Evolutionary conservation across 2,113 vertebrate species (phyloP).

Genomic region (Hippocampus mohnikei): DNA sequence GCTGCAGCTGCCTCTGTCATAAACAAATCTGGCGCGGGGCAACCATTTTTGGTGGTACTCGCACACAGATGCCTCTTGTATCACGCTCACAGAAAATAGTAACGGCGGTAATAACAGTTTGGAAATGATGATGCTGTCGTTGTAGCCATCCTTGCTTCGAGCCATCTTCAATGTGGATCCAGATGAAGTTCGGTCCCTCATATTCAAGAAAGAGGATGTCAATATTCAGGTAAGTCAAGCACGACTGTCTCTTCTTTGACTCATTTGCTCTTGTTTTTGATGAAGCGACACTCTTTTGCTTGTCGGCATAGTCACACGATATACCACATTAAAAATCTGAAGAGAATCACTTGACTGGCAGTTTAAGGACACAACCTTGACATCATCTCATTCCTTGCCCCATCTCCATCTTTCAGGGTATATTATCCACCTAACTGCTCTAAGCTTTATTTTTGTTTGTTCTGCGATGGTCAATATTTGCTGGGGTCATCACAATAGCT

Average conservation of each 20-base stretch:
- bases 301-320: neutral
- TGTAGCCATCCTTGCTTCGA: slow-evolving; percentile 89
- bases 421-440: neutral
- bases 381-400: neutral
- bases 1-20: slow-evolving; percentile 27
- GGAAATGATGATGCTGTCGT: slow-evolving; percentile 5
- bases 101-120: slow-evolving; percentile 10
- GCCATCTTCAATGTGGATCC: slow-evolving; percentile 98
- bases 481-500: slow-evolving; percentile 48
- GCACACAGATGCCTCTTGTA: neutral
- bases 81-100: slow-evolving; percentile 15
- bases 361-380: slow-evolving; percentile 9
- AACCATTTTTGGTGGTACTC: slow-evolving; percentile 2
- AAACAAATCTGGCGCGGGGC: slow-evolving; percentile 25
- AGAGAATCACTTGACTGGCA: too few species aligned
- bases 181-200: slow-evolving; percentile 93
- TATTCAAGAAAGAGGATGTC: slow-evolving; percentile 99
- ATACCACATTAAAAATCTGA: neutral
- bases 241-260: neutral
- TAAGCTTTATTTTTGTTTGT: slow-evolving; percentile 3
- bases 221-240: slow-evolving; percentile 85
- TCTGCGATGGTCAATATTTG: slow-evolving; percentile 23
- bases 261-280: neutral
- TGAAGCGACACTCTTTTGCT: neutral
- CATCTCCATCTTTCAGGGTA: slow-evolving; percentile 1